Evolutionary conservation across 2,797 vertebrate species (phyloP), one percentile per base, ranked within the genome.

Genomic region (Lepidocolaptes lacrymiger): DNA sequence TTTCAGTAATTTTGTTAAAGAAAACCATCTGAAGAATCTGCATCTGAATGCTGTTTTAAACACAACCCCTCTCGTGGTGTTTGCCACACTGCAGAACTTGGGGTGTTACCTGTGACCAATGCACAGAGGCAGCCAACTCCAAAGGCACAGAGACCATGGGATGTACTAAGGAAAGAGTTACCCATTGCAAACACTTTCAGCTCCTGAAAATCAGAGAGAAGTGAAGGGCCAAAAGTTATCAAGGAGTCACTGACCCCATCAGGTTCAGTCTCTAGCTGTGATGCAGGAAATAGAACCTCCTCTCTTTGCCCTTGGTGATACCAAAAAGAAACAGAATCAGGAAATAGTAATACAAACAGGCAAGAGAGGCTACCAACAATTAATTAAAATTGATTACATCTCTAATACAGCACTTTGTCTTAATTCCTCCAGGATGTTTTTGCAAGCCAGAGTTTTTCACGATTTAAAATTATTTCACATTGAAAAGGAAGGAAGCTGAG

Each of bases 21-120:
- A 51, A 30, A 19, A 9, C 3, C 21, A 82, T 1, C 11, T 32
- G 21, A 85, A 79, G 41, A 91, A 74, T 10, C 24, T 75, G 34
- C 46, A 77, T 10, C 27, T 9, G 13, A 44, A 51, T 2, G 5
- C 14, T 63, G 52, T 41, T 48, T 12, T 28, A 41, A 66, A 48
- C 10, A 1, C 3, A 55, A 51, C 9, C 3, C 12, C 22, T 13
- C 20, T 48, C 20, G 6, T 55, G 22, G 28, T 3, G 4, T 56
- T 58, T 52, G 32, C 44, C 52, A 61, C 15, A 8, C 3, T 34
- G 30, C 21, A 18, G 19, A 28, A 61, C 28, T 26, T 19, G 32
- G 28, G 23, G 10, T n/a, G 52, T 37, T 77, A 75, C 68, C 41
- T 52, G 36, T 22, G 34, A 39, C n/a, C 67, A 84, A 37, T 1